phyloP scores from a whole-genome alignment of 2,888 invertebrate genomes.

The Notodonta dromedarius region DNA sequence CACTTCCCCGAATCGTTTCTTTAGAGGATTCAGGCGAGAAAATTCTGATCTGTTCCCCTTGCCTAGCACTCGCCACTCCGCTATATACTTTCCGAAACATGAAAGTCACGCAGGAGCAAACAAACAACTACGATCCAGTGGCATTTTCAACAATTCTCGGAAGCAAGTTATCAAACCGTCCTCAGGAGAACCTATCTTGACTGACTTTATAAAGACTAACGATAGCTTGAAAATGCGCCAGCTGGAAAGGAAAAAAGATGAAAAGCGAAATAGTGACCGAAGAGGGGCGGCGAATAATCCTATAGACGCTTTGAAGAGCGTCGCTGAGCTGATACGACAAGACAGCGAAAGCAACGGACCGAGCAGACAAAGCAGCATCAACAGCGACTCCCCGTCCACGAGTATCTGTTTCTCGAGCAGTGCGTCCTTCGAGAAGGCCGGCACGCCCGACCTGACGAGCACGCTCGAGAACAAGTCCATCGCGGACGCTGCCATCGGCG shows the following conservation, averaged over 20 bases:
- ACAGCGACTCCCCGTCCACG: conserved; percentile 75
- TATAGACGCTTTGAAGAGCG: conserved; percentile 74
- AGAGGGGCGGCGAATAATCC: conserved; percentile 63
- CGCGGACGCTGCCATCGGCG: conserved; percentile 50
- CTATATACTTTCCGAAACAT: conserved; percentile 85
- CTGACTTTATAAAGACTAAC: conserved; percentile 87
- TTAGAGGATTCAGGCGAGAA: conserved; percentile 91
- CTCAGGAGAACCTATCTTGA: conserved; percentile 88
- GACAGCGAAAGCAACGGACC: conserved; percentile 66
- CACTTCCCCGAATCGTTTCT: conserved; percentile 88
- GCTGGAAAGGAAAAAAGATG: conserved; percentile 66
- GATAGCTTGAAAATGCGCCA: conserved; percentile 78
- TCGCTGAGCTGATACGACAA: conserved; percentile 73
- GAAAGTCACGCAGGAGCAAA: conserved; percentile 75
- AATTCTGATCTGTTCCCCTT: conserved; percentile 93
- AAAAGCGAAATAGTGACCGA: conserved; percentile 56
- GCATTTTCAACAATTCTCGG: conserved; percentile 87
- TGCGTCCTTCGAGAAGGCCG: conserved; percentile 66
- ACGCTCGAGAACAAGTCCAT: conserved; percentile 58
- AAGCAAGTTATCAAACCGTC: conserved; percentile 80
- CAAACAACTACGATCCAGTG: conserved; percentile 86
- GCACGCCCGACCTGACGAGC: conserved; percentile 69
- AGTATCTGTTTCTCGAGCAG: conserved; percentile 68
- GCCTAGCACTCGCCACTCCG: conserved; percentile 90
- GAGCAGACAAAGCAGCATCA: conserved; percentile 73